Evolutionary conservation across 2,888 invertebrate species (phyloP), one percentile per base, ranked within the genome.

Genomic region (Tenthredo livida): DNA sequence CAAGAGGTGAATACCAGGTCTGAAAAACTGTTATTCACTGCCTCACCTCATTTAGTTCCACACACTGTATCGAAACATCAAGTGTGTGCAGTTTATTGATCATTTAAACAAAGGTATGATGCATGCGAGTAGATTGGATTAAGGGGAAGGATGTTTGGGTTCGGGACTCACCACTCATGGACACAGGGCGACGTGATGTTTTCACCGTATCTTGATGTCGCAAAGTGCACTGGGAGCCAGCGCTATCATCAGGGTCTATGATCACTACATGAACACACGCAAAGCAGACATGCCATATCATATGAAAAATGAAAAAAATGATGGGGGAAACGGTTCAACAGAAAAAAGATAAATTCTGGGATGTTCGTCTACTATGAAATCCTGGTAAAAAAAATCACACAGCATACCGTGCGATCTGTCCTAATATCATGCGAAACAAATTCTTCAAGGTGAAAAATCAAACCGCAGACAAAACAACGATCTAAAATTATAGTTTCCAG

Each of bases 131-230:
- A 29, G 33, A 15, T 50, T 33, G 50, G 50, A 77, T 43, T n/a
- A 29, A 2, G 70, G 40, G 9, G 37, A 29, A 7, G 47, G 83
- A 47, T 25, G 21, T 15, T 29, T n/a, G 80, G 58, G 4, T 61
- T 21, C 9, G 17, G 65, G 70, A 83, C 83, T 83, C 83, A 83
- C 83, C 83, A 83, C 83, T 83, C 83, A 83, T 83, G 43, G 83
- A 83, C 83, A 83, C 40, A 9, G 83, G 83, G 70, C 83, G 83
- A 33, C 83, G 67, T 70, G 43, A 67, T 17, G 67, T 47, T 83
- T 47, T 67, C 21, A 21, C 37, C 43, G 21, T 33, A 47, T 83
- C 67, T 47, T 83, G 67, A 67, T 83, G 83, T 4, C 83, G 67
- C 33, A 83, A 47, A 67, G 47, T 83, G 47, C 67, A 83, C 50